Evolutionary conservation across 2,797 vertebrate genomes (phyloP).

Genomic region (Taenioides sp.): DNA sequence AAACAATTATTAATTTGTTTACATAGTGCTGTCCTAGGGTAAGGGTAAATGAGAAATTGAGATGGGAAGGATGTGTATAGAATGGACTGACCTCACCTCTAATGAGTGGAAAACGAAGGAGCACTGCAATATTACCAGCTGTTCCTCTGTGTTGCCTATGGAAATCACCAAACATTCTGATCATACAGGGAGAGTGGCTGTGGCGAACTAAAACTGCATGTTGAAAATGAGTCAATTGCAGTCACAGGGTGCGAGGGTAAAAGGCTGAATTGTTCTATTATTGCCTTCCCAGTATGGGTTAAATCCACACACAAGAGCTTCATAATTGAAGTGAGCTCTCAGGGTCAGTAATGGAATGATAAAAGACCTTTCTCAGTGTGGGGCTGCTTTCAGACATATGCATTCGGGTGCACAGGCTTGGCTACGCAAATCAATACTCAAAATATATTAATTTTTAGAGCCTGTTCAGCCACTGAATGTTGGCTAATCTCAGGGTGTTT

Average conservation of each 20-base stretch:
- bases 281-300: slow-evolving; percentile 8
- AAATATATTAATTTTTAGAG: background rate
- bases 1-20: no score
- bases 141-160: slow-evolving; percentile 31
- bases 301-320: slow-evolving; percentile 17
- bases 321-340: slow-evolving; percentile 31
- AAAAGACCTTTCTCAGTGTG: slow-evolving; percentile 2
- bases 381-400: background rate
- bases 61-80: no score
- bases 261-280: slow-evolving; percentile 2
- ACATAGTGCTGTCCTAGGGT: no score
- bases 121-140: background rate
- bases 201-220: slow-evolving; percentile 42
- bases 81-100: no score
- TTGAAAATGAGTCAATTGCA: slow-evolving; percentile 46
- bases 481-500: background rate
- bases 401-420: background rate
- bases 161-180: slow-evolving; percentile 55
- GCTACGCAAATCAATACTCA: background rate
- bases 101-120: background rate
- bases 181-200: slow-evolving; percentile 14
- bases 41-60: no score
- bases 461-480: background rate
- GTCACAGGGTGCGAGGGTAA: slow-evolving; percentile 27
- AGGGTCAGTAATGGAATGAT: slow-evolving; percentile 38